phyloP scores from a whole-genome alignment of 2,113 vertebrate species.

The Rhegmatorhina hoffmannsi region DNA sequence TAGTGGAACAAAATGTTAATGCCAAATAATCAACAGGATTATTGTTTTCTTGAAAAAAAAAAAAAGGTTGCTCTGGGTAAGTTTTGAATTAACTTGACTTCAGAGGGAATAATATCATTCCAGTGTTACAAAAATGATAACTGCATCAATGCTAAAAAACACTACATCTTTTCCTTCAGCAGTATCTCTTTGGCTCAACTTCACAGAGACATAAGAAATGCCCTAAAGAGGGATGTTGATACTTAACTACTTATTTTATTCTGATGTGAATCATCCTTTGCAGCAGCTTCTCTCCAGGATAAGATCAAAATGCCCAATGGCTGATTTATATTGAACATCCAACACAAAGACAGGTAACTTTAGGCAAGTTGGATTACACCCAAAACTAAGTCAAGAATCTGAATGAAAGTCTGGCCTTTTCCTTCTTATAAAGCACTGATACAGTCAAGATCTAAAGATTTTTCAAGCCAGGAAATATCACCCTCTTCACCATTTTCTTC shows the following conservation, averaged over 20 bases:
- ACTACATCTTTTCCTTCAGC: not conserved
- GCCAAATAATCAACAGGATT: not conserved
- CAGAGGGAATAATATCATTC: not conserved
- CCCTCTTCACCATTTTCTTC: not conserved
- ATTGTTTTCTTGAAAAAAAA: not conserved
- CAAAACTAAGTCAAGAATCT: not conserved
- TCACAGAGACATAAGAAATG: not conserved
- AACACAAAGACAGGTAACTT: not conserved
- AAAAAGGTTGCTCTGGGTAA: not conserved
- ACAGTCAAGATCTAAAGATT: not conserved
- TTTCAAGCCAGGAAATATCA: not conserved
- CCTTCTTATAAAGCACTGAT: not conserved
- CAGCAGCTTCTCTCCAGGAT: not conserved
- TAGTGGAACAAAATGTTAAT: not conserved
- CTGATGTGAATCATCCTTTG: not conserved
- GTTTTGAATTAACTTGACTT: not conserved
- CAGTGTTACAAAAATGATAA: not conserved
- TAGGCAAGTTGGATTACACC: not conserved
- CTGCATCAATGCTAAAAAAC: not conserved
- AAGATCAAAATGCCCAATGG: not conserved
- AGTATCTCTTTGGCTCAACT: not conserved
- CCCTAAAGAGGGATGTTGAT: not conserved
- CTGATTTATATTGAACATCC: not conserved
- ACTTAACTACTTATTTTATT: not conserved
- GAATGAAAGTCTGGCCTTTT: not conserved